Conservation (phyloP, 92 coral and sea anemone genomes). For the Actinernus sp. region DNA sequence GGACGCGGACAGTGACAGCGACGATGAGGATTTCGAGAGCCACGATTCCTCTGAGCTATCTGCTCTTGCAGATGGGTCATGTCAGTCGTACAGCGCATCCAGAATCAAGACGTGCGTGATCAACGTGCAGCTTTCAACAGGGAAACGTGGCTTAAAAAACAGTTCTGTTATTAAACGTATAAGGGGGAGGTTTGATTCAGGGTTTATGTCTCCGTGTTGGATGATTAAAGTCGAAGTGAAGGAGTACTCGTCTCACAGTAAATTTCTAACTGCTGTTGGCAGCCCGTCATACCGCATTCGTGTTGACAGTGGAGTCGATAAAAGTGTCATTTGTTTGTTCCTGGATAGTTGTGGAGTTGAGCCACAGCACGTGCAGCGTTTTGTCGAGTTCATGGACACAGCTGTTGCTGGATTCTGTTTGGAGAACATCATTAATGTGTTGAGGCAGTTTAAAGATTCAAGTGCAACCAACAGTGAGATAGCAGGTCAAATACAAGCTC, state of each 20-base stretch:
- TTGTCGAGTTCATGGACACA: slow-evolving; percentile 20
- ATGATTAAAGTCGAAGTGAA: slow-evolving; percentile 12
- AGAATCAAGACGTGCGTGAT: slow-evolving; percentile 11
- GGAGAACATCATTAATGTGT: slow-evolving; percentile 13
- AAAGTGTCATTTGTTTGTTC: slow-evolving; percentile 26
- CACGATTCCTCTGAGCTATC: slow-evolving; percentile 42
- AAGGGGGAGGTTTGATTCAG: slow-evolving; percentile 54
- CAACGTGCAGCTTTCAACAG: slow-evolving; percentile 13
- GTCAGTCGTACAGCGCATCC: slow-evolving; percentile 21
- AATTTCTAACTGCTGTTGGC: background rate
- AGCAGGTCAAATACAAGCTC: slow-evolving; percentile 26
- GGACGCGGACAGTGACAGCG: slow-evolving; percentile 43
- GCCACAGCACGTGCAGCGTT: slow-evolving; percentile 25
- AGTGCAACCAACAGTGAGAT: slow-evolving; percentile 33
- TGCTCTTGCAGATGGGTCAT: slow-evolving; percentile 22
- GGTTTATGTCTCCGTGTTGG: slow-evolving; percentile 48
- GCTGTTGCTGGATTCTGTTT: slow-evolving; percentile 26
- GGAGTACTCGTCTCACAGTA: background rate
- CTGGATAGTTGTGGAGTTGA: slow-evolving; percentile 33
- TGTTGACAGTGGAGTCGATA: slow-evolving; percentile 41
- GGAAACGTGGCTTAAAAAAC: background rate
- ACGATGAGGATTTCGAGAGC: slow-evolving; percentile 59
- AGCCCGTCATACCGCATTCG: slow-evolving; percentile 63
- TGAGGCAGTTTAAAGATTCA: slow-evolving; percentile 22
- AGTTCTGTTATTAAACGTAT: slow-evolving; percentile 9